Percentiles rank a stretch among this genome's conserved stretches.
phyloP scores from a whole-genome alignment of 2,888 invertebrate genomes.

The Cheilosia vulpina region DNA sequence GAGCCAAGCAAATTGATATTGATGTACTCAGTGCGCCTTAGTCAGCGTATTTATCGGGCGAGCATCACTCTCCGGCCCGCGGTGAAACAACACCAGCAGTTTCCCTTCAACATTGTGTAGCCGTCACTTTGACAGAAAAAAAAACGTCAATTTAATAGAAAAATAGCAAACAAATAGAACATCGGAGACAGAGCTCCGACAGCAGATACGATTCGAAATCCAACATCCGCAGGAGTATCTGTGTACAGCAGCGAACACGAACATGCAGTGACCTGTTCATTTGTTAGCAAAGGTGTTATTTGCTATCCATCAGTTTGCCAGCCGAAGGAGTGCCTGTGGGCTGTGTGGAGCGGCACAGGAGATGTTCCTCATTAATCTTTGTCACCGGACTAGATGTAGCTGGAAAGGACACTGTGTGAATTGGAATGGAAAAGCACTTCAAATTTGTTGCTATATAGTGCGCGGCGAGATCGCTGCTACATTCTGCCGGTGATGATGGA shows the following conservation, averaged over 20 bases:
- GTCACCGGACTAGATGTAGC: slow-evolving; percentile 41
- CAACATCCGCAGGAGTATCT: background rate
- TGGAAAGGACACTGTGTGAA: slow-evolving; percentile 58
- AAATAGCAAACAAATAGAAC: slow-evolving; percentile 18
- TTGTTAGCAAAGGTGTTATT: slow-evolving; percentile 65
- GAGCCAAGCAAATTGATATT: slow-evolving; percentile 62
- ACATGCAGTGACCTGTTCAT: slow-evolving; percentile 57
- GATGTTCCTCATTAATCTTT: slow-evolving; percentile 69
- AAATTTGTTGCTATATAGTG: slow-evolving; percentile 52
- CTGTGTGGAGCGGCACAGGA: slow-evolving; percentile 9
- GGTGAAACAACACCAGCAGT: too few relatives aligned
- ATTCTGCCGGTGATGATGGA: slow-evolving; percentile 58
- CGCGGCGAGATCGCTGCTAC: slow-evolving; percentile 1
- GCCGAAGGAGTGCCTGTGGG: too few relatives aligned
- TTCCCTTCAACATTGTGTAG: too few relatives aligned
- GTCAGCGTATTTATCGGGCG: slow-evolving; percentile 23
- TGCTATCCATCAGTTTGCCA: slow-evolving; percentile 49
- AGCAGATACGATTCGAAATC: slow-evolving; percentile 12
- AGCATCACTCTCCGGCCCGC: background rate
- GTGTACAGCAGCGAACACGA: slow-evolving; percentile 48
- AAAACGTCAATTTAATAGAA: slow-evolving; percentile 48
- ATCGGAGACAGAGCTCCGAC: slow-evolving; percentile 19
- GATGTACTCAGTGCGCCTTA: slow-evolving; percentile 47
- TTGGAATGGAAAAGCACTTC: slow-evolving; percentile 62
- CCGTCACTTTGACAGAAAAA: too few relatives aligned